Evolutionary conservation across 2,888 invertebrate species (phyloP).

Genomic region (Cosmia pyralina): DNA sequence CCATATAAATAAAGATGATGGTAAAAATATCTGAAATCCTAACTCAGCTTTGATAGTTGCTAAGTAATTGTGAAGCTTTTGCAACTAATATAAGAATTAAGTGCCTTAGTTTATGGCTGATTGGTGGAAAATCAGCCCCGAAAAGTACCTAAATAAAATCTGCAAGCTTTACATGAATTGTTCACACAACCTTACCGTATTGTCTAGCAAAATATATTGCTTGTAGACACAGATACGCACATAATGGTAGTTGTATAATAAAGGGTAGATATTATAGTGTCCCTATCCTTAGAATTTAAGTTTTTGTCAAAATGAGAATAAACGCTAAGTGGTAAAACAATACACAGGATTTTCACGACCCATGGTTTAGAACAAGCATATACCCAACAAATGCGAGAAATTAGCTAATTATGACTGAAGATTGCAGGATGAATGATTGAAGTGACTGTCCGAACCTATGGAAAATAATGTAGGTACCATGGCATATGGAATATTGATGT

Average conservation of each 20-base stretch:
- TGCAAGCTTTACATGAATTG: constrained; percentile 34
- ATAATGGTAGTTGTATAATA: constrained; percentile 30
- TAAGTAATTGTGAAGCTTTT: constrained; percentile 35
- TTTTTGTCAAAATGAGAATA: constrained; percentile 1
- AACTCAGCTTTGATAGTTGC: constrained; percentile 45
- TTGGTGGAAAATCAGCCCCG: not conserved
- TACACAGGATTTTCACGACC: constrained; percentile 10
- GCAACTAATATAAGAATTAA: constrained; percentile 3
- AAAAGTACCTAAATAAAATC: not conserved
- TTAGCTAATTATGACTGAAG: not conserved
- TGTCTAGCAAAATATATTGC: constrained; percentile 26
- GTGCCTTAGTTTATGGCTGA: constrained; percentile 2
- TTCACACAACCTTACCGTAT: constrained; percentile 15
- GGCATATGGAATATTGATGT: not conserved
- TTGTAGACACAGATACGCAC: constrained; percentile 37
- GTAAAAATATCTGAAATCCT: constrained; percentile 6
- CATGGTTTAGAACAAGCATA: constrained; percentile 17
- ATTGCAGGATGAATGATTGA: not conserved
- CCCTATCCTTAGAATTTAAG: not conserved
- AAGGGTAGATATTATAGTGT: not conserved
- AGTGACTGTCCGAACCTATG: not conserved
- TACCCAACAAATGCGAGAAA: no score
- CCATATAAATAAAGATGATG: constrained; percentile 17
- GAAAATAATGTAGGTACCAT: not conserved
- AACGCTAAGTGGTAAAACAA: constrained; percentile 25